Evolutionary conservation across 2,888 invertebrate genomes (phyloP).

Genomic region (Tanypteryx hageni): DNA sequence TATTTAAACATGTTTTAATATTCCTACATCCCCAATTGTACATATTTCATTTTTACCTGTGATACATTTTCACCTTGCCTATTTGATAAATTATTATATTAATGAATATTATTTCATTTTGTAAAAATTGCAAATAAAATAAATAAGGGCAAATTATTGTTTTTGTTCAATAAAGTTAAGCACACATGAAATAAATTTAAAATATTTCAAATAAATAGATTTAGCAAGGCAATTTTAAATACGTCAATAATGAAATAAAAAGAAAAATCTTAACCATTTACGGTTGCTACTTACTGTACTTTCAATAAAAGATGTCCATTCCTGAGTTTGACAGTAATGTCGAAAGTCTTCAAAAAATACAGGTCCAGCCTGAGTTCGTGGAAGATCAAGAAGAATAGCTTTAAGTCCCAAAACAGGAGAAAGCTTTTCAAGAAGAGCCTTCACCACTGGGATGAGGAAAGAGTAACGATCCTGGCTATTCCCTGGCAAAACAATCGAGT

Average conservation of each 20-base stretch:
- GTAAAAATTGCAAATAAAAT: too few relatives aligned
- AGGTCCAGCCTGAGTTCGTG: conserved; percentile 77
- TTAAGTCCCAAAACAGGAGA: conserved; percentile 70
- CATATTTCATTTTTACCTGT: conserved; percentile 57
- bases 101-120: not conserved
- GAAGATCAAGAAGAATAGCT: conserved; percentile 75
- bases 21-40: conserved; percentile 40
- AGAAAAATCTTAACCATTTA: too few relatives aligned
- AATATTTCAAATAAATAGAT: too few relatives aligned
- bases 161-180: too few relatives aligned
- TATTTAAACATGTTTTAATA: conserved; percentile 56
- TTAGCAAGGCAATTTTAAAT: not conserved
- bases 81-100: conserved; percentile 56
- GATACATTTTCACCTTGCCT: conserved; percentile 50
- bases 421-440: conserved; percentile 79
- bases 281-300: conserved; percentile 74
- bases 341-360: conserved; percentile 81
- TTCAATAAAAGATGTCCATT: conserved; percentile 78
- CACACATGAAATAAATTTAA: too few relatives aligned
- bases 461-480: conserved; percentile 79
- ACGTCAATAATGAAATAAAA: not conserved
- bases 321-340: conserved; percentile 77
- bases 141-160: too few relatives aligned
- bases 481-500: conserved; percentile 71
- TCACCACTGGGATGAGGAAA: conserved; percentile 80